Evolutionary conservation across 2,113 vertebrate species (phyloP).

Genomic region (Coptodon rendalli): DNA sequence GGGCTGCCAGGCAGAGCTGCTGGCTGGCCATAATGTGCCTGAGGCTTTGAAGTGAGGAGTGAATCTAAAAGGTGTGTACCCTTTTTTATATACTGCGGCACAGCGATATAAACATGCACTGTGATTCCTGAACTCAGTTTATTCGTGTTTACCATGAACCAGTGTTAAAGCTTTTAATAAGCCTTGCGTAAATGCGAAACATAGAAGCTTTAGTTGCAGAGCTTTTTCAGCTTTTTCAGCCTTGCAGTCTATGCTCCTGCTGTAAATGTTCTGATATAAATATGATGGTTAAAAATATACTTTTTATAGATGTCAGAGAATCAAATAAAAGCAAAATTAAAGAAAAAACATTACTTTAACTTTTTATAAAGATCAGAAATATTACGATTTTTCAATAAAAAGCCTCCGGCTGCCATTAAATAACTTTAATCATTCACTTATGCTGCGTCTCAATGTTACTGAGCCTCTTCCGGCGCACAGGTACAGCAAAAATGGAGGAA

Average conservation of each 20-base stretch:
- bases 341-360: background rate
- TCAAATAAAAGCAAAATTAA: background rate
- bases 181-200: background rate
- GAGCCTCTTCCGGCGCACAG: background rate
- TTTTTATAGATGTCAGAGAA: background rate
- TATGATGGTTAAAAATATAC: background rate
- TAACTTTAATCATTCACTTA: background rate
- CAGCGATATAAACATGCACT: background rate
- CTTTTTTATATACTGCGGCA: constrained; percentile 4
- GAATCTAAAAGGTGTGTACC: constrained; percentile 31
- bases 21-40: constrained; percentile 21
- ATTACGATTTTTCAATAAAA: background rate
- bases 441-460: background rate
- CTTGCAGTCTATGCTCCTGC: background rate
- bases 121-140: background rate
- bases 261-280: background rate
- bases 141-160: background rate
- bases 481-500: background rate
- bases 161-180: background rate
- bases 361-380: background rate
- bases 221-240: background rate
- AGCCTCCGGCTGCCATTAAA: background rate
- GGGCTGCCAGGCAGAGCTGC: constrained; percentile 33
- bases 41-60: constrained; percentile 58
- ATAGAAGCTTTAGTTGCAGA: background rate